Conservation (phyloP, 2,797 vertebrate species). For the Falco concolor region DNA sequence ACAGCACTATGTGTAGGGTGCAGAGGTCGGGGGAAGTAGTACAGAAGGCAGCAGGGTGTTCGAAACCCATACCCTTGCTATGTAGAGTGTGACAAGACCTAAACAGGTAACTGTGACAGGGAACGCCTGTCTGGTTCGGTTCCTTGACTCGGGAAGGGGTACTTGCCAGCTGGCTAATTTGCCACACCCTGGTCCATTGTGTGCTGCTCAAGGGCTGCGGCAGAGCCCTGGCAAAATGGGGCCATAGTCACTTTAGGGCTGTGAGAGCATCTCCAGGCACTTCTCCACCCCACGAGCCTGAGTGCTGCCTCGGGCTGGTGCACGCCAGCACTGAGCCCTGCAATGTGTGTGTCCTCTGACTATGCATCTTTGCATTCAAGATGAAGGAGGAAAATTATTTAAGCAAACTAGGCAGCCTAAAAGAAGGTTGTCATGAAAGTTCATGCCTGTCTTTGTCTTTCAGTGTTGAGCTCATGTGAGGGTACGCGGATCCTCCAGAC, state of each 20-base stretch:
- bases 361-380: background rate
- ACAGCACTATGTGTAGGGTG: background rate
- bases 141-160: background rate
- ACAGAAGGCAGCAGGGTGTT: background rate
- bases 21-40: background rate
- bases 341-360: background rate
- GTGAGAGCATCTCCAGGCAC: background rate
- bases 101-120: background rate
- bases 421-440: background rate
- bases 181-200: background rate
- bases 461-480: background rate
- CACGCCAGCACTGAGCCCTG: accelerated
- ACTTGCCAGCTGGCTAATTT: background rate
- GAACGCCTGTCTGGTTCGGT: background rate
- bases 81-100: background rate
- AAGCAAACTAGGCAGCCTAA: background rate
- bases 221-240: background rate
- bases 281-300: background rate
- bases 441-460: background rate
- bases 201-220: background rate
- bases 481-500: background rate
- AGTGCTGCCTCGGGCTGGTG: background rate
- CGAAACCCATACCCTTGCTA: background rate
- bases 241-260: no score
- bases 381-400: background rate